phyloP scores from a whole-genome alignment of 23 tunicate species.

The Ascidia mentula region DNA sequence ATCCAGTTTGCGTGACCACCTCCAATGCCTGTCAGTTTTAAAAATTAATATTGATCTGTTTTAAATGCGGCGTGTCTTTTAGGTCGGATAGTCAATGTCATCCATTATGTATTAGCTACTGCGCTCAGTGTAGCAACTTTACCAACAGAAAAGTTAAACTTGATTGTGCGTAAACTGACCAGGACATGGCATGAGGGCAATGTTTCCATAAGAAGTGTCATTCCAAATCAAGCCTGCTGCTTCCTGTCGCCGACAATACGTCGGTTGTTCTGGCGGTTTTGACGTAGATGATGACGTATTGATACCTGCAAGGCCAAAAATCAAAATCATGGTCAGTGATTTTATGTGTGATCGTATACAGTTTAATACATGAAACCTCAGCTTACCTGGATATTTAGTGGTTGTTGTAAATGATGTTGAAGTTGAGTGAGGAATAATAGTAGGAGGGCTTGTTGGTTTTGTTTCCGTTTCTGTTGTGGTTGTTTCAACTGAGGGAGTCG shows the following conservation, averaged over 20 bases:
- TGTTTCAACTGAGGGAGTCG: constrained; percentile 9
- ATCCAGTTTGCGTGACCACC: constrained; percentile 63
- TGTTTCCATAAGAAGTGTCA: constrained; percentile 18
- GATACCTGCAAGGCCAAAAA: neutral
- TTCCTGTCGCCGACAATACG: constrained; percentile 35
- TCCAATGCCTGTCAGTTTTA: constrained; percentile 30
- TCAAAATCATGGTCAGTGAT: neutral
- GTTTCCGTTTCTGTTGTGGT: constrained; percentile 32
- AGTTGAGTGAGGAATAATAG: constrained; percentile 29
- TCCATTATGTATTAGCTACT: constrained; percentile 13
- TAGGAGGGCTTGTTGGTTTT: constrained; percentile 21
- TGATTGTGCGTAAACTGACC: constrained; percentile 39
- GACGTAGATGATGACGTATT: neutral
- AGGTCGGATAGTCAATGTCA: constrained; percentile 3
- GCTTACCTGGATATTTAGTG: neutral
- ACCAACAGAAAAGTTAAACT: neutral
- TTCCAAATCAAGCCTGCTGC: constrained; percentile 73
- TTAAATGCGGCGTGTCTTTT: neutral
- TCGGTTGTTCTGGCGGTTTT: neutral
- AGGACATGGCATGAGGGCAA: constrained; percentile 65
- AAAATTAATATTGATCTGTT: constrained; percentile 15
- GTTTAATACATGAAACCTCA: neutral
- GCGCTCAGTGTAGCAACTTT: neutral
- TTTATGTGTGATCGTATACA: neutral
- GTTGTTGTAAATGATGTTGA: constrained; percentile 35